Base-by-base conservation (phyloP, 23 tunicate species). In the Halocynthia aurantium region DNA sequence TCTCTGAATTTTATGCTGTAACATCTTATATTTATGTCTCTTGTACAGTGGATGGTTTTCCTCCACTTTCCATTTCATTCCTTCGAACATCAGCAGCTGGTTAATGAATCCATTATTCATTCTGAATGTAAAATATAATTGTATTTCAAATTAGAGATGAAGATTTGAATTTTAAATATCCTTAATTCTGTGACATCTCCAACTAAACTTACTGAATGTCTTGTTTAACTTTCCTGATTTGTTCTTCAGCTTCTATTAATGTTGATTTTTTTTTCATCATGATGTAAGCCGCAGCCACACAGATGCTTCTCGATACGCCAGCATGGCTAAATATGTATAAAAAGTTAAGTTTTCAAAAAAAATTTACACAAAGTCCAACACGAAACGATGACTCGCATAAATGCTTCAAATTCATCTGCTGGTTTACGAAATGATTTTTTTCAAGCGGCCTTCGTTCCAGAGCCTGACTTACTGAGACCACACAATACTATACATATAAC, bases 231-330 rank as follows among this genome's bases (percentile, higher is more conserved):
- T 40, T 17, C 1, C 50, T 40, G n/a, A 74, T 31, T 5, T 10
- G 17, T 53, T 74, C 78, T 74, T 74, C 78, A 54, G 78, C 78
- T 74, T 54, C 62, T 19, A 52, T 53, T 54, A 74, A 74, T n/a
- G 64, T 51, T 74, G 56, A 54, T 12, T 44, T 6, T 5, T 74
- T 13, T 4, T 54, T 74, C 57, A 54, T 74, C 78, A 74, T 74
- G 55, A 74, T 8, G 6, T 54, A 74, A 0, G 78, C 78, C 55
- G 60, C 19, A 55, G 56, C 62, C 15, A 74, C 5, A 20, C 60
- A 53, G 11, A 54, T 64, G 57, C 78, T 74, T 74, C 78, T 12
- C 19, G 78, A 74, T 8, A 74, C 62, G 0, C 78, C 78, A 0
- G 78, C 78, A 74, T 74, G 62, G 62, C 78, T 31, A 31, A 31